Evolutionary conservation across 2,888 invertebrate genomes (phyloP), one percentile per base, ranked within the genome.

Genomic region (Microctonus hyperodae): DNA sequence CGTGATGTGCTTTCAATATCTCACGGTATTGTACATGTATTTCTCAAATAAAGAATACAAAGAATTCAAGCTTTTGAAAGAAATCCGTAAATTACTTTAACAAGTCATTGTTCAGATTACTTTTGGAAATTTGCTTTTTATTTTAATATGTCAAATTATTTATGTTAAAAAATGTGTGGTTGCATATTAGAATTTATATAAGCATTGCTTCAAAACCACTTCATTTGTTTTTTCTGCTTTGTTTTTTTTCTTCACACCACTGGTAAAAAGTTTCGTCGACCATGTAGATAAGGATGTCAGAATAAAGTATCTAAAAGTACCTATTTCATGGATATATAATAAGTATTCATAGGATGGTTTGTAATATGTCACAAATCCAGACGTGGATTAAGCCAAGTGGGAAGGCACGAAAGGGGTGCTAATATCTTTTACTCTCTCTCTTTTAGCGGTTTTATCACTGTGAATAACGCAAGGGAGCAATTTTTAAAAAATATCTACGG

Each of bases 331-430:
- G 44, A 44, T 16, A 16, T 44, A 16, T 20, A 44, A n/a, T 73
- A 73, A 73, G 76, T 76, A 75, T 76, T 76, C 76, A 75, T 73
- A 70, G 73, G 68, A 70, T 75, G 74, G 74, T 75, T 76, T 75
- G 73, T 75, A 74, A 75, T 75, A 74, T 69, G 75, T 76, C 75
- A 74, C 70, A 74, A 74, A 76, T 75, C 74, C 71, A 69, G 74
- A 75, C 74, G 70, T 74, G 70, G 72, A 74, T 75, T 74, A 72
- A 73, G 71, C 68, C 72, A 72, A 69, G 62, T 66, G 66, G 51
- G 64, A 37, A 59, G 66, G 58, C 64, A 70, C 63, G 65, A 48
- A 51, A 20, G 23, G 44, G 44, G 56, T 65, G 56, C 65, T 65
- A 58, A 69, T 69, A 66, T 55, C 31, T 44, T 50, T 50, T 51